These are phyloP conservation scores for Cercopithecus hamlyni DNA, from an alignment of 2,797 vertebrate genomes.

Conservation along the genomic window DNA sequence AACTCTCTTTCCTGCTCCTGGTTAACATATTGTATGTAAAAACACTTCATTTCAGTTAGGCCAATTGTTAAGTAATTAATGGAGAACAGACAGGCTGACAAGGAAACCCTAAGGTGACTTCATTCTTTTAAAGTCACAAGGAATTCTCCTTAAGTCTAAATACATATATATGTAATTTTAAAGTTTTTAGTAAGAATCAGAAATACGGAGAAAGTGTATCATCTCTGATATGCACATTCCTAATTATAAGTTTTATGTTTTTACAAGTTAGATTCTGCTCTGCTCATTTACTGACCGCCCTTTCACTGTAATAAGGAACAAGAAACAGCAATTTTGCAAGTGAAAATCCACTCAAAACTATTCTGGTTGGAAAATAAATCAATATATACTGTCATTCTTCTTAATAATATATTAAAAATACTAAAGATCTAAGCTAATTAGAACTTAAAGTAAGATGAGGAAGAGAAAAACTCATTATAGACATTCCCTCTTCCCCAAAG, in stretches of 20 bases:
- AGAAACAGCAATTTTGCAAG: not conserved
- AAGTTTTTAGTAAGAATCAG: slow-evolving; percentile 19
- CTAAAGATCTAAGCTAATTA: not conserved
- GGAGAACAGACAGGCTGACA: slow-evolving; percentile 86
- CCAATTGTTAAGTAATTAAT: slow-evolving; percentile 90
- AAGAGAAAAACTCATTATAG: not conserved
- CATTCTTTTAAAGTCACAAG: slow-evolving; percentile 81
- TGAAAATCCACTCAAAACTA: slow-evolving; percentile 25
- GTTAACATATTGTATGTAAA: slow-evolving; percentile 46
- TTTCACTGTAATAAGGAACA: not conserved
- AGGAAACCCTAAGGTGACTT: slow-evolving; percentile 83
- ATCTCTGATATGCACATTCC: not conserved
- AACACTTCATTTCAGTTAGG: slow-evolving; percentile 88
- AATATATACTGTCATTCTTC: not conserved
- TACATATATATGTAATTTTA: not conserved
- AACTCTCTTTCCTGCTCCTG: slow-evolving; percentile 38
- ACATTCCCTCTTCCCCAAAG: not conserved
- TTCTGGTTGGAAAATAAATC: slow-evolving; percentile 19
- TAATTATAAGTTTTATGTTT: not conserved
- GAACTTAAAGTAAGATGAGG: not conserved
- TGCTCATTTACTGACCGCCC: not conserved
- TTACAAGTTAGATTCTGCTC: not conserved
- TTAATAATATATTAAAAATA: not conserved
- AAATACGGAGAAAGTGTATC: not conserved
- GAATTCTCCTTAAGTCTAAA: slow-evolving; percentile 68